phyloP scores from a whole-genome alignment of 2,888 invertebrate genomes.

The Crocallis elinguaria region DNA sequence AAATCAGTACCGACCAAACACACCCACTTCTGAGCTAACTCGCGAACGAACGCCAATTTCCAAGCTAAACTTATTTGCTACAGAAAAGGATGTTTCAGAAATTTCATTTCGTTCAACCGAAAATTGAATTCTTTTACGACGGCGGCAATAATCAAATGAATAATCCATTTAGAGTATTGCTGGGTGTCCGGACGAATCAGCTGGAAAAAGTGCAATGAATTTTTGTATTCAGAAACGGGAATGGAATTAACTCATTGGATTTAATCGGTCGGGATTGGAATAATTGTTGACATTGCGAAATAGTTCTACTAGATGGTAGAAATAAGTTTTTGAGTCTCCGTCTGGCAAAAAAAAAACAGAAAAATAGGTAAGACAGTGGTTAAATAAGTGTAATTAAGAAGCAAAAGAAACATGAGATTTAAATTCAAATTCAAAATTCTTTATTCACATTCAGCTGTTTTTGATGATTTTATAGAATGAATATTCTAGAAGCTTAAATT shows the following conservation, averaged over 20 bases:
- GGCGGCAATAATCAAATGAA: conserved; percentile 78
- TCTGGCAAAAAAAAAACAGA: no score
- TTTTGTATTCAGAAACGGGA: conserved; percentile 1
- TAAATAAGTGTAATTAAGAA: no score
- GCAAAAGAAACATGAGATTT: no score
- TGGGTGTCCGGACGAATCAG: conserved; percentile 48
- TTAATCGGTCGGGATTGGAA: conserved; percentile 5
- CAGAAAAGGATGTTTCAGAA: conserved; percentile 64
- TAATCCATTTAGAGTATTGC: conserved; percentile 68
- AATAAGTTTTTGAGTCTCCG: no score
- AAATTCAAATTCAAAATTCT: no score
- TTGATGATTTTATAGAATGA: no score
- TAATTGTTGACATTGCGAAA: neutral
- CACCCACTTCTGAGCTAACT: conserved; percentile 36
- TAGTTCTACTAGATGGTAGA: neutral
- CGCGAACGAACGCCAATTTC: conserved; percentile 46
- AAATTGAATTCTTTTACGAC: conserved; percentile 78
- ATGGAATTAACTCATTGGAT: neutral
- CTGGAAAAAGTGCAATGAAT: conserved; percentile 20
- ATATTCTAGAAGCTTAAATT: no score
- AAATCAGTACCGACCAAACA: neutral
- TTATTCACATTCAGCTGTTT: no score
- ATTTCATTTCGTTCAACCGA: conserved; percentile 70
- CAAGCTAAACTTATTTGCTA: conserved; percentile 67
- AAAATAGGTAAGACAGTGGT: no score